phyloP scores from a whole-genome alignment of 2,888 invertebrate genomes.

The Polymixis flavicincta region DNA sequence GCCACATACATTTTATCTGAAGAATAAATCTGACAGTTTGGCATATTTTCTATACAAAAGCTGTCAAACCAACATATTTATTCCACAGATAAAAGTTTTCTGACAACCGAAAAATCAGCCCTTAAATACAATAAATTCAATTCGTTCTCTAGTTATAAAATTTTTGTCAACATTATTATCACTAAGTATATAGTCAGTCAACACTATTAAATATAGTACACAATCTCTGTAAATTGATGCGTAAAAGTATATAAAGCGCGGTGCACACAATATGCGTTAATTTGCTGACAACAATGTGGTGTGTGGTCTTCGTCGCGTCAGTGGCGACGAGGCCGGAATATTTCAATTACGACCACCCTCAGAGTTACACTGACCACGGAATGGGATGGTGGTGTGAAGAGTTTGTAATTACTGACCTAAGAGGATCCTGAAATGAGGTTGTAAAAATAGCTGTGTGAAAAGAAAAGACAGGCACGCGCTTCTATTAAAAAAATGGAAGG shows the following conservation, averaged over 20 bases:
- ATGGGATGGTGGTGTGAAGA: conserved; percentile 34
- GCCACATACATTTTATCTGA: too few relatives aligned
- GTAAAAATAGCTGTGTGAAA: background rate
- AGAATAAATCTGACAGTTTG: too few relatives aligned
- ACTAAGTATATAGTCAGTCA: background rate
- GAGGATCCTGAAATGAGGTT: conserved; percentile 8
- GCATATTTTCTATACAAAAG: too few relatives aligned
- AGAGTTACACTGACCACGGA: conserved; percentile 31
- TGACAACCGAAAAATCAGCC: too few relatives aligned
- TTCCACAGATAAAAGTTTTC: too few relatives aligned
- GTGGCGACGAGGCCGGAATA: conserved; percentile 64
- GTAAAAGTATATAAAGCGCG: conserved; percentile 53
- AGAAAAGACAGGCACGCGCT: background rate
- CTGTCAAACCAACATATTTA: too few relatives aligned
- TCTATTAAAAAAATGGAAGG: background rate
- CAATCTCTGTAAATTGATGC: conserved; percentile 14
- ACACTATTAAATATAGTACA: background rate
- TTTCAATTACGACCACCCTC: conserved; percentile 66
- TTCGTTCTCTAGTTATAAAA: too few relatives aligned
- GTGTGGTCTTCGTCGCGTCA: conserved; percentile 72
- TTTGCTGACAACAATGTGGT: conserved; percentile 80
- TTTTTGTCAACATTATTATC: background rate
- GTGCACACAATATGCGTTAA: conserved; percentile 74
- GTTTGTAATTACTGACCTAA: conserved; percentile 27
- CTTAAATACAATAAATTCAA: too few relatives aligned